Evolutionary conservation across 2,888 invertebrate genomes (phyloP), one percentile per base, ranked within the genome.

Genomic region (Heterodera filipjevi): DNA sequence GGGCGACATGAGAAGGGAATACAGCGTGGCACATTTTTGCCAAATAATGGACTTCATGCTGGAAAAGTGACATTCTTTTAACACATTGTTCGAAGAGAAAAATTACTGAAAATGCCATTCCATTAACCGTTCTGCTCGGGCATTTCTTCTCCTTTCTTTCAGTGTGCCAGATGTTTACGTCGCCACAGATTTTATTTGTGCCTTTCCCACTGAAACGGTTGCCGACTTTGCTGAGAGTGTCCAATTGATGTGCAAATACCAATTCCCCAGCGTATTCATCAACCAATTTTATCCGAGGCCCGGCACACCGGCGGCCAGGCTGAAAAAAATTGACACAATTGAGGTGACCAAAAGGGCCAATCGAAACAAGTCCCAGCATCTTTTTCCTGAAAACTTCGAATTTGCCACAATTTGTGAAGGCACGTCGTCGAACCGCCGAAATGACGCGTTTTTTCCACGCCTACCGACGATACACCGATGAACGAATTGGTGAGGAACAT

Each of bases 241-340:
- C 92, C 89, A 91, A 0, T 91, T 99, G 0, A 96, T 98, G 84
- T 91, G 91, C 82, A 93, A 94, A 32, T 94, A 96, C 90, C 92
- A 93, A 85, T 99, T 99, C 90, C 95, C 96, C 0, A 85, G 86
- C 0, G 92, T 99, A 10, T 99, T 97, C 90, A 98, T 98, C 87
- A 99, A 99, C 91, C 98, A 99, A 91, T 99, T 95, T 91, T 99
- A 94, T 88, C 95, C 98, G 0, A 91, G 98, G 27, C 95, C 96
- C 0, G 97, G 97, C 3, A 99, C 98, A 0, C 96, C 96, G 0
- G 98, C 98, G 12, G 96, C 97, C 0, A 92, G 93, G 82, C 93
- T 99, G 93, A 91, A 92, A 5, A 92, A 93, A 90, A 93, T 97
- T 39, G 94, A 95, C 0, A 92, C 95, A 0, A 93, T 94, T 89